Evolutionary conservation across 2,888 invertebrate species (phyloP).

Genomic region (Eumerus sabulonum): DNA sequence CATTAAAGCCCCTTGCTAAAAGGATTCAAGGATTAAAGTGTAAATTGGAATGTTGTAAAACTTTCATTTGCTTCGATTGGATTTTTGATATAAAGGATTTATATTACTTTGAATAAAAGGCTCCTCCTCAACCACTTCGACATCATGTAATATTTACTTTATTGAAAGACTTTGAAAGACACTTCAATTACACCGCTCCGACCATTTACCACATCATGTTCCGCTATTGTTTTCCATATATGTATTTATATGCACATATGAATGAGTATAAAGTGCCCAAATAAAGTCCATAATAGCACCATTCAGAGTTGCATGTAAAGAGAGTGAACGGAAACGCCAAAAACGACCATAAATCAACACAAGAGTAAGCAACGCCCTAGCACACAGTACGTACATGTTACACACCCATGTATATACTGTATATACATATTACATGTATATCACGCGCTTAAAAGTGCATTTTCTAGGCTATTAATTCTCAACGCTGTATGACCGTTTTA

Average conservation of each 20-base stretch:
- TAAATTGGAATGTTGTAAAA: too few species aligned
- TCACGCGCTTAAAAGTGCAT: constrained; percentile 45
- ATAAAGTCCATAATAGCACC: constrained; percentile 23
- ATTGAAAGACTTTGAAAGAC: constrained; percentile 20
- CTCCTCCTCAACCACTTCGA: background rate
- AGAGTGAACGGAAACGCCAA: constrained; percentile 8
- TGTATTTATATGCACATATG: background rate
- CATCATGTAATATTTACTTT: background rate
- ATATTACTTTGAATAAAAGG: background rate
- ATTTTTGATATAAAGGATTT: too few species aligned
- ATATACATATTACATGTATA: background rate
- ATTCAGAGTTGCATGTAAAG: constrained; percentile 17
- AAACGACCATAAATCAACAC: constrained; percentile 33
- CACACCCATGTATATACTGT: too few species aligned
- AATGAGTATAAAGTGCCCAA: constrained; percentile 15
- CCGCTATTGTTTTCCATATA: background rate
- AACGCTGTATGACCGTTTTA: constrained; percentile 29
- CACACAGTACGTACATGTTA: too few species aligned
- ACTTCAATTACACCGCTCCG: constrained; percentile 34
- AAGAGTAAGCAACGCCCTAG: constrained; percentile 15
- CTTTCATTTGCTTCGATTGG: too few species aligned
- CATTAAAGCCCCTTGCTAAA: too few species aligned
- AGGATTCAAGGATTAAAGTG: too few species aligned
- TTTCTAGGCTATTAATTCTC: constrained; percentile 47
- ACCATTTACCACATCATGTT: constrained; percentile 9